Percentiles rank a stretch among this genome's conserved stretches.
phyloP scores from a whole-genome alignment of 2,113 vertebrate species.

The Osmerus eperlanus region DNA sequence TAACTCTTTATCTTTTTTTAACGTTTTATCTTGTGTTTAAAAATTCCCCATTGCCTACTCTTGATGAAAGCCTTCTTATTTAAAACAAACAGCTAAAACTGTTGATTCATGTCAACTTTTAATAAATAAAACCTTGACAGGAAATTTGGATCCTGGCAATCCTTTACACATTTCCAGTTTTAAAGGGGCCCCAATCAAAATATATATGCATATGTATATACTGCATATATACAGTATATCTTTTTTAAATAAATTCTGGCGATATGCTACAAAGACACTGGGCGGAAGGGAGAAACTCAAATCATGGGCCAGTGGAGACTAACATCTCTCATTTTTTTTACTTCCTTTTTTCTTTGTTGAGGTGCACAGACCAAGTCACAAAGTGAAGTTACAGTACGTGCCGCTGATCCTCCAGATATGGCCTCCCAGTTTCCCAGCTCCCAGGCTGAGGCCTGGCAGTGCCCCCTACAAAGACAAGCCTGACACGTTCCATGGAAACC shows the following conservation, averaged over 20 bases:
- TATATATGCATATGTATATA: too few relatives aligned
- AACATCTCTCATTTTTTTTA: slow-evolving; percentile 35
- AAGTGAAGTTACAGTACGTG: slow-evolving; percentile 56
- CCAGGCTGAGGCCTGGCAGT: neutral
- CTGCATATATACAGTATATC: too few relatives aligned
- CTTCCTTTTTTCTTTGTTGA: slow-evolving; percentile 52
- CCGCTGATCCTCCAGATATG: slow-evolving; percentile 60
- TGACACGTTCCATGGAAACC: slow-evolving; percentile 11
- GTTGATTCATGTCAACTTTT: neutral
- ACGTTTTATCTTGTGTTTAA: too few relatives aligned
- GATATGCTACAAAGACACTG: slow-evolving; percentile 54
- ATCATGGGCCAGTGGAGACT: slow-evolving; percentile 28
- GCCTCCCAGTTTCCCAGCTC: slow-evolving; percentile 13
- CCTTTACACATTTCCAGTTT: slow-evolving; percentile 9
- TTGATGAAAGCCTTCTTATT: too few relatives aligned
- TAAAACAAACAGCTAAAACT: neutral
- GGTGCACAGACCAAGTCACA: slow-evolving; percentile 47
- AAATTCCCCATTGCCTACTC: too few relatives aligned
- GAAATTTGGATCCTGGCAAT: slow-evolving; percentile 20
- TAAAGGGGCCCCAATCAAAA: neutral
- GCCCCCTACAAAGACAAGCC: slow-evolving; percentile 18
- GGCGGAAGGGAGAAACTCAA: slow-evolving; percentile 29
- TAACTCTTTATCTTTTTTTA: too few relatives aligned
- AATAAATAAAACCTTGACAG: neutral
- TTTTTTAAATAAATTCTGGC: neutral